Evolutionary conservation across 2,113 vertebrate genomes (phyloP), one percentile per base, ranked within the genome.

Genomic region (Desmodus rotundus): DNA sequence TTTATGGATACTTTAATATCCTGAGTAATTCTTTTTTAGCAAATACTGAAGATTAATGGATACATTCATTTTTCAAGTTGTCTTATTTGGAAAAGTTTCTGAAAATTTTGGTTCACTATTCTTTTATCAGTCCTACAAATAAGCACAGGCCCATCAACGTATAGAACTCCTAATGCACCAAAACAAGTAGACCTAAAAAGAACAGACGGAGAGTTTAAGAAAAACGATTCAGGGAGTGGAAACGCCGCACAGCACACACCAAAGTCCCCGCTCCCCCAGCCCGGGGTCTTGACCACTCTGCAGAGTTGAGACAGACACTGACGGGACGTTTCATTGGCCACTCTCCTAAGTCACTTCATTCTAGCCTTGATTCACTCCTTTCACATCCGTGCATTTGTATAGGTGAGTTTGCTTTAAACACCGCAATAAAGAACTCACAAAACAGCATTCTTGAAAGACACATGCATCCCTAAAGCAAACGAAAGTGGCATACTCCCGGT

Each of bases 41-140:
- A 94, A 96, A 93, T 74, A 61, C 67, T 41, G 24, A 91, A 68
- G 36, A 87, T 58, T 65, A 86, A 9, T 80, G 6, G 52, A 82
- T 77, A 87, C 67, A 87, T 96, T 89, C 31, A 89, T 43, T 91
- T 96, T 61, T 70, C 41, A 88, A 41, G 22, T 54, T 58, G 14
- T 26, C 52, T 77, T 67, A 67, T 43, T 87, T 74, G 43, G 50
- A 61, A 87, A 87, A 56, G 4, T 56, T 56, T 56, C 85, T 22
- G 38, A 50, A 87, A n/a, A 26, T 86, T 93, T 73, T 5, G 5
- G 26, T n/a, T 76, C 73, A 58, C 65, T 89, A 16, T 63, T 95
- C 67, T 72, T 89, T 91, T 78, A 83, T 3, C 92, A 10, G 9
- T 52, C 41, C 36, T 81, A 67, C n/a, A 61, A 72, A 65, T 58